Evolutionary conservation across 2,113 vertebrate species (phyloP).

Genomic region (Labeo rohita): DNA sequence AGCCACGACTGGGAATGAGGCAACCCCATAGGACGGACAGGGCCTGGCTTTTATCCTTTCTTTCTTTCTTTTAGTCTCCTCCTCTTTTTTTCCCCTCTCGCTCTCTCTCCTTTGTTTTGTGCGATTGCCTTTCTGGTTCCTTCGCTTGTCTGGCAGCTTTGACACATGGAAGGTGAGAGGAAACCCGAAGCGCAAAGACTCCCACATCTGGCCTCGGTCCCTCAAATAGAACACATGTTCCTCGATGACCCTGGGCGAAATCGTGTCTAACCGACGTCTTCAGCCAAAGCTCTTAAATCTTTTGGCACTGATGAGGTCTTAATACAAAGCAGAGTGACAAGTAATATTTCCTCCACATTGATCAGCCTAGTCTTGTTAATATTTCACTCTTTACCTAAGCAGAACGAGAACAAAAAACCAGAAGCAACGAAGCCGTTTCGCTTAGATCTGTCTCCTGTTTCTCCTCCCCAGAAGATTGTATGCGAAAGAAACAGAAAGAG

Average conservation of each 20-base stretch:
- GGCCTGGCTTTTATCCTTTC: slow-evolving; percentile 30
- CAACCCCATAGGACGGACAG: slow-evolving; percentile 3
- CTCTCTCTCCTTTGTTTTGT: slow-evolving; percentile 32
- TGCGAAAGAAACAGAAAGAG: slow-evolving; percentile 52
- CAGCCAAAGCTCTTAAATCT: slow-evolving; percentile 66
- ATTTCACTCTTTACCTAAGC: slow-evolving; percentile 59
- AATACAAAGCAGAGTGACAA: slow-evolving; percentile 72
- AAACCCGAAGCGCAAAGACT: slow-evolving; percentile 58
- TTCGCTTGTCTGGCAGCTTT: slow-evolving; percentile 27
- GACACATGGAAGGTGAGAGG: slow-evolving; percentile 52
- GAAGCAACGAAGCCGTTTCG: neutral
- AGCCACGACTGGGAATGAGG: slow-evolving; percentile 19
- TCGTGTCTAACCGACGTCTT: slow-evolving; percentile 65
- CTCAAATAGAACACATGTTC: slow-evolving; percentile 66
- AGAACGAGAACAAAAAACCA: neutral
- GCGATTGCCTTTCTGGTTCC: slow-evolving; percentile 4
- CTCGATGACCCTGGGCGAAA: slow-evolving; percentile 68
- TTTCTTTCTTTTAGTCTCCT: slow-evolving; percentile 43
- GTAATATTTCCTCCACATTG: slow-evolving; percentile 65
- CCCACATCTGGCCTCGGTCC: slow-evolving; percentile 64
- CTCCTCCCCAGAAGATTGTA: slow-evolving; percentile 54
- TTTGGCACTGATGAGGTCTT: slow-evolving; percentile 65
- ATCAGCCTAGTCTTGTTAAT: slow-evolving; percentile 60
- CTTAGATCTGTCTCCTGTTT: slow-evolving; percentile 26
- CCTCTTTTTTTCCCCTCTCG: neutral